phyloP scores from a whole-genome alignment of 2,113 vertebrate species.

The Rhabdornis inornatus region DNA sequence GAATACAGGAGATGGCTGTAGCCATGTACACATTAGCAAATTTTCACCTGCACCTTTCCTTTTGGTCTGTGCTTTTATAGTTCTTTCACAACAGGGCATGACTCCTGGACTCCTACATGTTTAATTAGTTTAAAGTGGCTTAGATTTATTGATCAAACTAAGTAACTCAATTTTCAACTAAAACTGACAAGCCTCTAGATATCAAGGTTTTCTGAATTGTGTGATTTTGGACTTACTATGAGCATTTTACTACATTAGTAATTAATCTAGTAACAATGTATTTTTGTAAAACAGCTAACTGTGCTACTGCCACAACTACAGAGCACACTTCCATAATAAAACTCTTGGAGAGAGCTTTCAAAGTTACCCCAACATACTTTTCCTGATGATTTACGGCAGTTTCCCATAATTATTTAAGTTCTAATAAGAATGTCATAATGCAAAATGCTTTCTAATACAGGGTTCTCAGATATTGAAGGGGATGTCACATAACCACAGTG shows the following conservation, averaged over 20 bases:
- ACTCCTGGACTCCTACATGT: background rate
- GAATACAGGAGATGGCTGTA: background rate
- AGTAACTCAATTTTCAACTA: background rate
- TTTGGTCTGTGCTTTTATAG: background rate
- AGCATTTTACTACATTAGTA: background rate
- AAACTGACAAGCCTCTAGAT: background rate
- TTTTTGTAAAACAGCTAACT: background rate
- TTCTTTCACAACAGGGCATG: background rate
- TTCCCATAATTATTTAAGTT: background rate
- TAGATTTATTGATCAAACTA: background rate
- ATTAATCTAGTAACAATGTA: background rate
- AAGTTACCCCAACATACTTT: background rate
- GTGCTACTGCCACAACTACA: background rate
- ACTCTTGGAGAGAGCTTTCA: background rate
- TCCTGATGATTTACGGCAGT: background rate
- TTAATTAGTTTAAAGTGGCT: background rate
- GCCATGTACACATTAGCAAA: background rate
- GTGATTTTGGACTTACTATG: background rate
- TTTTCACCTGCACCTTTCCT: background rate
- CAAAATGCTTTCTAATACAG: background rate
- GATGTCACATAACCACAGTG: background rate
- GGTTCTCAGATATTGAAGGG: background rate
- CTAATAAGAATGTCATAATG: background rate
- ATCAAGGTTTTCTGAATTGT: background rate
- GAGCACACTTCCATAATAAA: background rate